Conservation (phyloP, 2,888 invertebrate genomes). For the Melanophora roralis region DNA sequence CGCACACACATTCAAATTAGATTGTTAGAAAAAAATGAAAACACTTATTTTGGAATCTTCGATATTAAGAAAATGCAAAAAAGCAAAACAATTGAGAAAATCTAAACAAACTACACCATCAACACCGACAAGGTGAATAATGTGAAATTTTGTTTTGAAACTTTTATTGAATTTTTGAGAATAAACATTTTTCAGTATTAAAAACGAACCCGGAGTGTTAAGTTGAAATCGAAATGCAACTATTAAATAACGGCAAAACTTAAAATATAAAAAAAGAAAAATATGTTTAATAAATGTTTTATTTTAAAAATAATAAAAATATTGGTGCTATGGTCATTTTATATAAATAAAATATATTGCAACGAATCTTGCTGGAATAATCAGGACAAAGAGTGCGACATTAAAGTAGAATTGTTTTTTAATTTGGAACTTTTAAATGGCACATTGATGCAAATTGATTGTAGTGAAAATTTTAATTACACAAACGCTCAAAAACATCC, state of each 20-base stretch:
- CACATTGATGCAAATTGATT: constrained; percentile 70
- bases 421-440: constrained; percentile 65
- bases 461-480: constrained; percentile 44
- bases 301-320: constrained; percentile 11
- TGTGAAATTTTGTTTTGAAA: constrained; percentile 21
- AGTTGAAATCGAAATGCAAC: constrained; percentile 33
- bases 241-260: not conserved
- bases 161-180: constrained; percentile 42
- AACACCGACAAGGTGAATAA: constrained; percentile 43
- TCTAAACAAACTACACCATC: constrained; percentile 3
- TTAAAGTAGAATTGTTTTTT: constrained; percentile 64
- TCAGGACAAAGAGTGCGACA: constrained; percentile 44
- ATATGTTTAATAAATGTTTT: constrained; percentile 28
- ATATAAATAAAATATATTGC: not conserved
- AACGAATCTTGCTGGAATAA: constrained; percentile 52
- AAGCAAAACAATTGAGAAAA: constrained; percentile 19
- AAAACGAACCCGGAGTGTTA: constrained; percentile 38
- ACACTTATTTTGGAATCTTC: constrained; percentile 44
- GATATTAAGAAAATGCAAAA: constrained; percentile 14
- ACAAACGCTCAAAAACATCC: not conserved
- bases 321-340: constrained; percentile 16
- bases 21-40: constrained; percentile 24
- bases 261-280: not conserved
- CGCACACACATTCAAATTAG: not conserved
- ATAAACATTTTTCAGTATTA: constrained; percentile 46